phyloP scores from a whole-genome alignment of 2,888 invertebrate species.

The Temnothorax rugatulus region DNA sequence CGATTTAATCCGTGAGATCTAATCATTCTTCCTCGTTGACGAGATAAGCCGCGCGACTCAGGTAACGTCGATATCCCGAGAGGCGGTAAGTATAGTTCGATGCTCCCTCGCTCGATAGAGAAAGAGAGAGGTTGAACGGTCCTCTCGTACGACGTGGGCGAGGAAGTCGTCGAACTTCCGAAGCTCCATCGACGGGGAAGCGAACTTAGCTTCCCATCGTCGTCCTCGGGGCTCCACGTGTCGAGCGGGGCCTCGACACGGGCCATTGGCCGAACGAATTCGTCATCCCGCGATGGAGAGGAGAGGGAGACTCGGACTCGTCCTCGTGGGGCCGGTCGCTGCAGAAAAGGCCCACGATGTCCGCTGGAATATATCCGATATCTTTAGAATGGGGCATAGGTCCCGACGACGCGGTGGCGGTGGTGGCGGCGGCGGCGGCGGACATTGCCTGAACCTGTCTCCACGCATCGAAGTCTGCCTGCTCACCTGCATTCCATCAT shows the following conservation, averaged over 20 bases:
- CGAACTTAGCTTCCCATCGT: neutral
- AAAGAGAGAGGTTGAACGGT: conserved; percentile 4
- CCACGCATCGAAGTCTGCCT: conserved; percentile 84
- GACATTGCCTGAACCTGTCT: conserved; percentile 85
- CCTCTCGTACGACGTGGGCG: conserved; percentile 34
- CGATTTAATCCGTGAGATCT: conserved; percentile 29
- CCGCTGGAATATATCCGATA: conserved; percentile 81
- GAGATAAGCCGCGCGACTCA: neutral
- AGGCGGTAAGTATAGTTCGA: conserved; percentile 29
- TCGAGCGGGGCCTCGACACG: conserved; percentile 30
- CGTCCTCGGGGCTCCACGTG: conserved; percentile 42
- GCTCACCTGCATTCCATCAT: conserved; percentile 85
- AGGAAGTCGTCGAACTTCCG: conserved; percentile 49
- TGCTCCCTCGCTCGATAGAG: conserved; percentile 11
- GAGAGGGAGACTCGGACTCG: conserved; percentile 31
- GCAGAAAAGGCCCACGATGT: conserved; percentile 40
- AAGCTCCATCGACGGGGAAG: conserved; percentile 11
- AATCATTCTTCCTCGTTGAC: conserved; percentile 30
- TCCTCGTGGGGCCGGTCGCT: conserved; percentile 47
- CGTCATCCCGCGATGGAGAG: conserved; percentile 52
- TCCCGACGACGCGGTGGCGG: conserved; percentile 72
- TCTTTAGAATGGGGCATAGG: conserved; percentile 85
- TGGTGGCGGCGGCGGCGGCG: conserved; percentile 64
- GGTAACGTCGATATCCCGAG: conserved; percentile 41
- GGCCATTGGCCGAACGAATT: conserved; percentile 69